Evolutionary conservation across 1,140 invertebrate species (phyloP), one percentile per base, ranked within the genome.

Genomic region (Dreissena polymorpha): DNA sequence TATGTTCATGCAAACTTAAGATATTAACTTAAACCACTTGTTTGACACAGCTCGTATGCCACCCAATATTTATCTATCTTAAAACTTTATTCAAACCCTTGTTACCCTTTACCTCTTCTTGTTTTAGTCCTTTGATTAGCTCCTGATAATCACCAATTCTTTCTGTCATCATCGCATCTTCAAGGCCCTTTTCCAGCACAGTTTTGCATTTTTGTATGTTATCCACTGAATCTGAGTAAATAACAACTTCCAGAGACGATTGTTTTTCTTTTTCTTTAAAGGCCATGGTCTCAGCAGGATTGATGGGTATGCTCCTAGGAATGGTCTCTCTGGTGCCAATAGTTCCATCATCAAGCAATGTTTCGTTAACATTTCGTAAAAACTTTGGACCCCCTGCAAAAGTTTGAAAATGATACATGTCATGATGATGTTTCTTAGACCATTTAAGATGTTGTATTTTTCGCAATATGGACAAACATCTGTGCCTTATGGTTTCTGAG

Each of bases 201-300:
- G 51, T 60, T 64, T 64, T 80, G 39, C 78, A 80, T 25, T 25
- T 51, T 0, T 71, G 51, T 63, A 80, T 80, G 25, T 80, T 80
- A 12, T 55, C 21, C 51, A 25, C 51, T 12, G 29, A n/a, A 49
- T 80, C 78, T 10, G 78, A 80, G 21, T 71, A 80, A n/a, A 80
- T 80, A 23, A 50, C 29, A 3, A 80, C 27, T 63, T 53, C 25
- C 53, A 80, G 13, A 7, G 78, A 71, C 16, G 78, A 80, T 60
- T 49, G 53, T 23, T 60, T 50, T 23, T 49, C 29, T 23, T 60
- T 50, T 23, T 49, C 29, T 57, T 55, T 16, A 39, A 23, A 14
- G 68, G 10, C 39, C 70, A 12, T 68, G 51, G 18, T 18, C 27
- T 27, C 51, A 69, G 68, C 18, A 49, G n/a, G 51, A 71, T n/a